Base-by-base conservation (phyloP, 2,113 vertebrate genomes). In the Pleuronectes platessa region DNA sequence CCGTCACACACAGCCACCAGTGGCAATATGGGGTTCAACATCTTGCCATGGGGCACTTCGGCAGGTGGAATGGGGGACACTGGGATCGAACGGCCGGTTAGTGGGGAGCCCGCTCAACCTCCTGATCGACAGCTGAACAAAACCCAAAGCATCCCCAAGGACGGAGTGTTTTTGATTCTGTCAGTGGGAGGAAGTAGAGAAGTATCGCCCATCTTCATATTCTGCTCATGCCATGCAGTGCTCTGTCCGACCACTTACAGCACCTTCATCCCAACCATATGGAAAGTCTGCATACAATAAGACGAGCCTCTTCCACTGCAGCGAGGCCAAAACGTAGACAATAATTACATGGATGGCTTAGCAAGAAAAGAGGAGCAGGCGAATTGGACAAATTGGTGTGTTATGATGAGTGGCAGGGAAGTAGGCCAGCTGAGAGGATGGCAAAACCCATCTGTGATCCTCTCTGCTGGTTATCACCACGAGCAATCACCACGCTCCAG, bases 341-440 rank as follows among this genome's bases (percentile, higher is more conserved):
- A 80, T 89, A 81, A 91, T 89, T 85, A 87, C 86, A 88, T 55
- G 88, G 75, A 68, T 87, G 90, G 79, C 82, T 90, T 80, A 77
- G 77, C 76, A 37, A 73, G 78, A 76, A 71, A 83, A 84, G 66
- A 80, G 73, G 78, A 45, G 6, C 85, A 62, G 75, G 75, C 76
- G 40, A 62, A 86, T 86, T 83, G 74, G 82, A 85, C 76, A 91
- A 90, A 92, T 88, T 90, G 82, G 73, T 88, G 68, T 42, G 73
- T 81, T 51, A 74, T 81, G 75, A 78, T 35, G 75, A 86, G 71
- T 79, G 79, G 76, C 65, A 70, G 71, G 77, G 90, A 90, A 90
- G 79, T 90, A 89, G 90, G 89, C 77, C 86, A 89, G 79, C 74
- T 82, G 79, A 85, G 68, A 79, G 84, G 84, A 79, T 76, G 81